Percentiles rank a stretch among this genome's conserved stretches.
phyloP scores from a whole-genome alignment of 2,113 vertebrate genomes.

The Piaya cayana region DNA sequence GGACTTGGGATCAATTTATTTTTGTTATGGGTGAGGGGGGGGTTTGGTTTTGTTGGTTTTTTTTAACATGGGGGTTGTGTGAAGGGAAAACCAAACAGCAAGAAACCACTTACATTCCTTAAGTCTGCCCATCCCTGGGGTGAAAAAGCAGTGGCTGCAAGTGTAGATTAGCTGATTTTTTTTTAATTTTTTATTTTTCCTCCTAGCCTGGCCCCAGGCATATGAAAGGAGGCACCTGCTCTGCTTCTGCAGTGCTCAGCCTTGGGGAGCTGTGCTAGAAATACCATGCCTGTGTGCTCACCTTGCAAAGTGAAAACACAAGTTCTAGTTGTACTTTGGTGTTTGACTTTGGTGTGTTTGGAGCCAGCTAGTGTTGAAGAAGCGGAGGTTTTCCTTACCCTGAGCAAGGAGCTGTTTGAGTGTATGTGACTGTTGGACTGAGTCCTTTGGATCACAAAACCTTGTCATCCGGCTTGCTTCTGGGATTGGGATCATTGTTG shows the following conservation, averaged over 20 bases:
- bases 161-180: not conserved
- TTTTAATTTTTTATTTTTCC: not conserved
- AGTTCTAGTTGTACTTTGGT: not conserved
- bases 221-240: not conserved
- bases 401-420: not conserved
- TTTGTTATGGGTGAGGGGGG: not conserved
- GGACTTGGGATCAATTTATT: slow-evolving; percentile 48
- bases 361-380: not conserved
- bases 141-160: not conserved
- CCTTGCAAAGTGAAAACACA: not conserved
- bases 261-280: rapidly evolving
- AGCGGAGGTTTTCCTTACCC: rapidly evolving
- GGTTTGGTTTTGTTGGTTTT: not conserved
- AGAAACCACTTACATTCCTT: slow-evolving; percentile 57
- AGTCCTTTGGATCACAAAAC: not conserved
- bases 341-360: not conserved
- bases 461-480: not conserved
- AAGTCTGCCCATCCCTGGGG: not conserved
- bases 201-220: not conserved
- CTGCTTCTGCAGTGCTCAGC: rapidly evolving
- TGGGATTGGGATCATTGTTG: rapidly evolving
- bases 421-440: rapidly evolving
- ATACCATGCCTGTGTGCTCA: not conserved
- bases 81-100: not conserved
- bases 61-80: not conserved